Evolutionary conservation across 1,140 invertebrate genomes (phyloP).

Genomic region (Meloidogyne exigua): DNA sequence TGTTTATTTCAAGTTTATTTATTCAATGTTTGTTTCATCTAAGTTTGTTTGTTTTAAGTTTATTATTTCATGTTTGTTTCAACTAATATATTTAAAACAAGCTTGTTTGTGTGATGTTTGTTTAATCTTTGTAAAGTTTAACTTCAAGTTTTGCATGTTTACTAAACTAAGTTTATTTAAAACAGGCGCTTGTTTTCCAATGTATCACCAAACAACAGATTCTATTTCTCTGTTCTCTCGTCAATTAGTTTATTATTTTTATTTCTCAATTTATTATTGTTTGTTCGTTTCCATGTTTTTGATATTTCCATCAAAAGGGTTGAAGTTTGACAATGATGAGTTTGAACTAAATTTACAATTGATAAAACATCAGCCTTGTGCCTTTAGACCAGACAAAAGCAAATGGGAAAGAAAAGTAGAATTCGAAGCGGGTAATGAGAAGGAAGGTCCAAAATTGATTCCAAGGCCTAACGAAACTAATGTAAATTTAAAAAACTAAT

Average conservation of each 20-base stretch:
- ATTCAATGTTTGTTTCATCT: too few species aligned
- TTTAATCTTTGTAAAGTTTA: too few species aligned
- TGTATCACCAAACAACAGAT: too few species aligned
- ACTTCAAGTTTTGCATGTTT: too few species aligned
- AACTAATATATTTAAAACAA: too few species aligned
- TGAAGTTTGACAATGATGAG: constrained; percentile 45
- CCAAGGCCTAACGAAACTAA: constrained; percentile 32
- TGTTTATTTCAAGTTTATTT: too few species aligned
- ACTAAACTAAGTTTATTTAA: background rate
- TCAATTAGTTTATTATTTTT: background rate
- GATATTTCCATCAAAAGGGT: background rate
- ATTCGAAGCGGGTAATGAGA: constrained; percentile 59
- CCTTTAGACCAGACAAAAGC: constrained; percentile 49
- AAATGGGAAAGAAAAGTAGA: constrained; percentile 62
- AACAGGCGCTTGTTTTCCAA: background rate
- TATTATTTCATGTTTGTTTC: too few species aligned
- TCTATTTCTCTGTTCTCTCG: background rate
- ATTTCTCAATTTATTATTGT: background rate
- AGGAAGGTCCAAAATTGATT: constrained; percentile 50
- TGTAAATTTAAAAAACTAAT: constrained; percentile 8
- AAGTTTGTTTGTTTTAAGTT: too few species aligned
- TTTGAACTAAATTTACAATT: constrained; percentile 55
- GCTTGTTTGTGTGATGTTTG: too few species aligned
- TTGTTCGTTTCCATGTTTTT: background rate
- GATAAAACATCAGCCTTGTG: constrained; percentile 61